Evolutionary conservation across 2,888 invertebrate genomes (phyloP).

Genomic region (Agapostemon virescens): DNA sequence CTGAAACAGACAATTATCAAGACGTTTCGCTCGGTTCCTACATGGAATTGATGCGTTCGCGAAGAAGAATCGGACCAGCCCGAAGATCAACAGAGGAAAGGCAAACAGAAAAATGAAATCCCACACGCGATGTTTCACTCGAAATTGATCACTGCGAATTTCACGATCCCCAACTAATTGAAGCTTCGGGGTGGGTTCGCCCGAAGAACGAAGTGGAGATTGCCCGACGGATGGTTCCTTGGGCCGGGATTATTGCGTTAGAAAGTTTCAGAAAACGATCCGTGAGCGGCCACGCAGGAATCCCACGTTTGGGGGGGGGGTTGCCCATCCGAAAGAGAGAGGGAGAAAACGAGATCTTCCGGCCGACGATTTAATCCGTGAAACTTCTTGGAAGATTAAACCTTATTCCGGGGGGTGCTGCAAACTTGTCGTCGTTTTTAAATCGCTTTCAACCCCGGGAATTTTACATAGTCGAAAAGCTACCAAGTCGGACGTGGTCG

Average conservation of each 20-base stretch:
- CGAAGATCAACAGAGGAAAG: not conserved
- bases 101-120: not conserved
- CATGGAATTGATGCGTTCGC: not conserved
- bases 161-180: not conserved
- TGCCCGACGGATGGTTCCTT: not conserved
- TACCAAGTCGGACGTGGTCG: not conserved
- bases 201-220: slow-evolving; percentile 9
- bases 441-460: slow-evolving; percentile 60
- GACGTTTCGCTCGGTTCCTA: not conserved
- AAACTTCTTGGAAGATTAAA: slow-evolving; percentile 58
- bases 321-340: not conserved
- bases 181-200: not conserved
- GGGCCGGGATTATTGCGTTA: slow-evolving; percentile 25
- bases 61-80: no score
- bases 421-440: slow-evolving; percentile 61
- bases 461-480: slow-evolving; percentile 58
- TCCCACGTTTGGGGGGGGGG: slow-evolving; percentile 20
- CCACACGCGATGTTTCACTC: not conserved
- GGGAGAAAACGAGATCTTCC: not conserved
- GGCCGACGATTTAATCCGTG: slow-evolving; percentile 48
- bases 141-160: not conserved
- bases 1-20: no score
- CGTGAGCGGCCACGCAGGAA: slow-evolving; percentile 12
- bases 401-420: slow-evolving; percentile 54
- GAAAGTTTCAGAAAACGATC: slow-evolving; percentile 26